Base-by-base conservation (phyloP, 2,888 invertebrate species). In the Harpagoxenus sublaevis region DNA sequence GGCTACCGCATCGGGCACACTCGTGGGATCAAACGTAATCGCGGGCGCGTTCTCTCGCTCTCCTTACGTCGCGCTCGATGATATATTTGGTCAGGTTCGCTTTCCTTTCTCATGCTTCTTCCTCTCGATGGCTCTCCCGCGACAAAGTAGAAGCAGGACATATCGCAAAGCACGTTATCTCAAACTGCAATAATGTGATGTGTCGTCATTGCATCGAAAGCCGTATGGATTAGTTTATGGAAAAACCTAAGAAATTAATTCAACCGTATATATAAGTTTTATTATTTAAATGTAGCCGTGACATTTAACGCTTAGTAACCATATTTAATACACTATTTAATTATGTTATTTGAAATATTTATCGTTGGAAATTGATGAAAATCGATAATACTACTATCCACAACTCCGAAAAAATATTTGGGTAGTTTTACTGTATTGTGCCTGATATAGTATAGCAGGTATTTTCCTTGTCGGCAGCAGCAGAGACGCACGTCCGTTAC, bases 401-500 rank as follows among this genome's bases (percentile, higher is more conserved):
- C 15, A 45, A 31, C 8, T 23, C 1, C 9, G 23, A 45, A 45
- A 23, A 35, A 35, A 63, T 35, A 42, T 12, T 28, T 18, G 18
- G 12, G 4, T 35, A 35, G 10, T 39, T 51, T 65, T 6, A 39
- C 35, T 62, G 62, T 15, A 62, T 23, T 73, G 62, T 63, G 23
- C 48, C 4, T n/a, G 48, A 45, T 9, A 12, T 51, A 53, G 28
- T n/a, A 18, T 18, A n/a, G n/a, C 12, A 12, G 31, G 18, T 4
- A 28, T 23, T 53, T 66, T 77, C 18, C 53, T 77, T 66, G 66
- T 39, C 77, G 53, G 18, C 60, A 5, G 86, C 66, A 74, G 63
- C 86, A 79, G 83, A 71, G 85, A 77, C 71, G 83, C 75, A 70
- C 31, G 70, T 71, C 51, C 73, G 81, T 88, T 88, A 82, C 86